Evolutionary conservation across 2,888 invertebrate species (phyloP).

Genomic region (Pristionchus mayeri): DNA sequence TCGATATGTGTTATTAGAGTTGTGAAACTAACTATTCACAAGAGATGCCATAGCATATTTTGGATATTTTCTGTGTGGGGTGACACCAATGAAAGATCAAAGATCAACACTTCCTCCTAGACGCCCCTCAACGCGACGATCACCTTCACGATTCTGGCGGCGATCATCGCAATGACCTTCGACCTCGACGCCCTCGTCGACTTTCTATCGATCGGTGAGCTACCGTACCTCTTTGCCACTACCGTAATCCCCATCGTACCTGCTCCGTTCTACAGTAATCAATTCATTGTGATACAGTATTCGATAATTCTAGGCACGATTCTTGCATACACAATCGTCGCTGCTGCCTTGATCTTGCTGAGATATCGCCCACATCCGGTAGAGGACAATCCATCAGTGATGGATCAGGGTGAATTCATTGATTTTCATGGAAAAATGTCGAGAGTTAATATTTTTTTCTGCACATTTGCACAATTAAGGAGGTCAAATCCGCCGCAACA

Average conservation of each 20-base stretch:
- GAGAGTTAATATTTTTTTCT: not conserved
- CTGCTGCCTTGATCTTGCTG: constrained; percentile 74
- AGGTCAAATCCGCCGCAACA: constrained; percentile 45
- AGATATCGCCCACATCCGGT: constrained; percentile 38
- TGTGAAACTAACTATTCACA: no score
- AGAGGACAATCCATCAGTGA: not conserved
- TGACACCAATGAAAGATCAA: not conserved
- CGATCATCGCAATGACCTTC: constrained; percentile 58
- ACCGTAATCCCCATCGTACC: no score
- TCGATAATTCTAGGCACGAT: constrained; percentile 61
- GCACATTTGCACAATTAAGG: not conserved
- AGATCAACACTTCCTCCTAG: constrained; percentile 15
- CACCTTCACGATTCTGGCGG: constrained; percentile 58
- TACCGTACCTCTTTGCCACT: not conserved
- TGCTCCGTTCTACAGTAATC: no score
- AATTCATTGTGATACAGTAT: not conserved
- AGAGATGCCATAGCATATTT: no score
- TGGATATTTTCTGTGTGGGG: no score
- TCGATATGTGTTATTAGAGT: no score
- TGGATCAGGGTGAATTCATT: constrained; percentile 17
- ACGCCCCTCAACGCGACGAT: constrained; percentile 62
- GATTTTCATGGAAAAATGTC: not conserved
- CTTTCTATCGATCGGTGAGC: constrained; percentile 55
- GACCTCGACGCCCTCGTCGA: constrained; percentile 62
- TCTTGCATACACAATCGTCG: constrained; percentile 76